These are phyloP conservation scores for Samia ricini DNA, from an alignment of 1,140 invertebrate species.

Conservation along the genomic window DNA sequence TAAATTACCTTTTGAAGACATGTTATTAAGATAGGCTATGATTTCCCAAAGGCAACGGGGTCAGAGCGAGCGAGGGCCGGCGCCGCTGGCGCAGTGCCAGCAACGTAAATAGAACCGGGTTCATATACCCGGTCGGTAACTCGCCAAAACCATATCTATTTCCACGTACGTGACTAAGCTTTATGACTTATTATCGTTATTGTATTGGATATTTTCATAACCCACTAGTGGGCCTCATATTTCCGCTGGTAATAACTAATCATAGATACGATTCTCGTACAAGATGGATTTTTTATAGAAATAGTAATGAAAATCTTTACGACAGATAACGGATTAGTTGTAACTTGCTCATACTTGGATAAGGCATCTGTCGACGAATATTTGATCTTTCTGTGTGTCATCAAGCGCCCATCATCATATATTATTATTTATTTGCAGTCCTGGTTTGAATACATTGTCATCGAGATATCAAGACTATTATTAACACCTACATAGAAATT, in stretches of 20 bases:
- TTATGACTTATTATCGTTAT: background rate
- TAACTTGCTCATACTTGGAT: too few relatives aligned
- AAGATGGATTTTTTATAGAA: too few relatives aligned
- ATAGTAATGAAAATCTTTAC: too few relatives aligned
- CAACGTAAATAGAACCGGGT: background rate
- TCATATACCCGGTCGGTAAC: slow-evolving; percentile 2
- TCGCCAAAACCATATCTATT: slow-evolving; percentile 2
- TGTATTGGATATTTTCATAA: background rate
- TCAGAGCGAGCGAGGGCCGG: background rate
- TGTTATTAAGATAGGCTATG: background rate
- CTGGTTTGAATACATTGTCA: too few relatives aligned
- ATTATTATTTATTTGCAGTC: too few relatives aligned
- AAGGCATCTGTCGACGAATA: too few relatives aligned
- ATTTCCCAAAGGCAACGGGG: background rate
- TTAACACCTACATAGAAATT: too few relatives aligned
- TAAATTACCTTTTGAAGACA: background rate
- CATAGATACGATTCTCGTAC: too few relatives aligned
- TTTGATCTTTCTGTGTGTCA: too few relatives aligned
- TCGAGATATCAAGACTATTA: too few relatives aligned
- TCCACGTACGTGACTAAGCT: background rate
- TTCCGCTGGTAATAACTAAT: background rate
- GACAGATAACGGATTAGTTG: too few relatives aligned
- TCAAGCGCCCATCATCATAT: too few relatives aligned
- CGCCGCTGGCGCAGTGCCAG: slow-evolving; percentile 3
- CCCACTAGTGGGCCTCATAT: background rate